Conservation (phyloP, 2,113 vertebrate genomes). For the Gambusia holbrooki region DNA sequence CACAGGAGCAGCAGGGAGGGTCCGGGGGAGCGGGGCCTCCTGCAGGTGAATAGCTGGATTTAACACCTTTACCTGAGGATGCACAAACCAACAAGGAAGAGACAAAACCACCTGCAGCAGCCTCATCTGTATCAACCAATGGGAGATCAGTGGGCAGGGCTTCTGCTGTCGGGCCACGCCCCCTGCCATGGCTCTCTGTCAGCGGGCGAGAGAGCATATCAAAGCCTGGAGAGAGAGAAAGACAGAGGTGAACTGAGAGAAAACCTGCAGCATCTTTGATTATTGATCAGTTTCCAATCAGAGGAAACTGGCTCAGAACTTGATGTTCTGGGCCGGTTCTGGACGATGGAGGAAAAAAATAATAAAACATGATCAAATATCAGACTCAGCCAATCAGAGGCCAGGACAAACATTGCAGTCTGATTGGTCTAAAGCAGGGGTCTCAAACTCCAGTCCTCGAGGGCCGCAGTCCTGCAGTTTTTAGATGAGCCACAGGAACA, state of each 20-base stretch:
- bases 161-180: neutral
- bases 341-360: no score
- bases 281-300: neutral
- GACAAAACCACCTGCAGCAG: conserved; percentile 17
- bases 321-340: no score
- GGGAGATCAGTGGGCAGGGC: conserved; percentile 1
- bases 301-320: no score
- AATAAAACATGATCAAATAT: no score
- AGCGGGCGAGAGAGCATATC: conserved; percentile 51
- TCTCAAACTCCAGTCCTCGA: no score
- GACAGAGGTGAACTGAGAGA: neutral
- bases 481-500: no score
- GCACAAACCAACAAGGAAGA: neutral
- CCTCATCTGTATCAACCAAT: conserved; percentile 24
- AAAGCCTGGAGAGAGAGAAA: conserved; percentile 14
- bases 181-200: neutral
- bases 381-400: no score
- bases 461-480: no score
- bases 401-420: no score
- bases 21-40: conserved; percentile 15
- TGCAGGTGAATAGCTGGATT: conserved; percentile 2
- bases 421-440: no score
- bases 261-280: neutral
- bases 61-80: neutral
- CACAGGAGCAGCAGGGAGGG: conserved; percentile 53